Conservation (phyloP, 2,888 invertebrate species). For the Acanthosoma haemorrhoidale region DNA sequence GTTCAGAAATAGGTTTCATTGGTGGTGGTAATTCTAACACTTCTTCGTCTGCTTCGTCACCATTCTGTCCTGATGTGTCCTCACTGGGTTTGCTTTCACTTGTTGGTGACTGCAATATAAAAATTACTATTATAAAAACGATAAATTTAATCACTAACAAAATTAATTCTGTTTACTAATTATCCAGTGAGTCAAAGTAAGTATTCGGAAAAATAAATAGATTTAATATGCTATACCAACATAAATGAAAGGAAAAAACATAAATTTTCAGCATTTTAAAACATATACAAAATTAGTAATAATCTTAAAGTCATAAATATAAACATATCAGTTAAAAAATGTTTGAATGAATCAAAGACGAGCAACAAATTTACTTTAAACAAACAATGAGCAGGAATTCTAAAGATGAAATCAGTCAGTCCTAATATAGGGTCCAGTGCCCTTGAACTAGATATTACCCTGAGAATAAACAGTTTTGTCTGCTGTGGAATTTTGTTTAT, state of each 20-base stretch:
- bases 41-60: slow-evolving; percentile 68
- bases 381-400: neutral
- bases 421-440: neutral
- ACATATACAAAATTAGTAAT: no score
- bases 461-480: neutral
- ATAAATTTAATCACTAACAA: no score
- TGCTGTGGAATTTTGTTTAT: neutral
- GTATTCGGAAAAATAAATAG: no score
- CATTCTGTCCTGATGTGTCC: slow-evolving; percentile 42
- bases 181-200: no score
- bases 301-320: no score
- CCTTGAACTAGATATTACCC: neutral
- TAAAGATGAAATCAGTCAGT: neutral
- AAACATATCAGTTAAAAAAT: no score
- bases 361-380: neutral
- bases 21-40: slow-evolving; percentile 87
- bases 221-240: no score
- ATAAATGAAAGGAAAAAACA: no score
- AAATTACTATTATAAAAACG: no score
- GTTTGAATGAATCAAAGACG: no score
- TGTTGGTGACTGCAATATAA: slow-evolving; percentile 50
- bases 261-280: no score
- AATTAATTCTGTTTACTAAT: no score
- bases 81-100: slow-evolving; percentile 49
- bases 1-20: slow-evolving; percentile 89